Evolutionary conservation across 2,888 invertebrate genomes (phyloP), one percentile per base, ranked within the genome.

Genomic region (Rutpela maculata): DNA sequence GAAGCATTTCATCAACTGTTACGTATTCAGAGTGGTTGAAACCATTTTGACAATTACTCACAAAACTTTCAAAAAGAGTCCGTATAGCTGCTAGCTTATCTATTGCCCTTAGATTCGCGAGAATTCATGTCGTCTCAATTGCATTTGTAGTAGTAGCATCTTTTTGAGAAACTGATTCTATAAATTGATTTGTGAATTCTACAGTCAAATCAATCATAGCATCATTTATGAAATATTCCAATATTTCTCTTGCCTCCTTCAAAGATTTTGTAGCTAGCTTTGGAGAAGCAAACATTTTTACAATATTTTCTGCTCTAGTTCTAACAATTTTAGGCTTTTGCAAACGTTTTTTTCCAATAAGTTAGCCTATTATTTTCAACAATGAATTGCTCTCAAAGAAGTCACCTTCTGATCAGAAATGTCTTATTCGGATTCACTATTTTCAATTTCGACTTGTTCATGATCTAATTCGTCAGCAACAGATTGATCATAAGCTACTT

Each of bases 71-170:
- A 11, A 55, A 55, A 60, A 60, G 11, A 18, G 26, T 26, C 11
- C 60, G 60, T 60, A 60, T 60, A 18, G 60, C 26, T n/a, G n/a
- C n/a, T n/a, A n/a, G n/a, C n/a, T n/a, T 60, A 38, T 71, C 62
- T 26, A 38, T 22, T 60, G 26, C 38, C 50, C 43, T 60, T 60
- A 22, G 17, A 17, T 71, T 15, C 15, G 22, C 66, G 63, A 56
- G 75, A 67, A 26, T 62, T 56, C 38, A 35, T 60, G 62, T 71
- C 59, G 50, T 71, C 11, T 55, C 55, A 55, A 55, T 55, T 55
- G 3, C 15, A 12, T 55, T 11, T n/a, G 6, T 7, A 55, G 11
- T 55, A 55, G 55, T n/a, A 55, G 55, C 55, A 55, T 55, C 55
- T n/a, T n/a, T n/a, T n/a, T n/a, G n/a, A n/a, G n/a, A n/a, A n/a